These are phyloP conservation scores for Erebia palarica DNA, from an alignment of 2,888 invertebrate species.

Conservation along the genomic window DNA sequence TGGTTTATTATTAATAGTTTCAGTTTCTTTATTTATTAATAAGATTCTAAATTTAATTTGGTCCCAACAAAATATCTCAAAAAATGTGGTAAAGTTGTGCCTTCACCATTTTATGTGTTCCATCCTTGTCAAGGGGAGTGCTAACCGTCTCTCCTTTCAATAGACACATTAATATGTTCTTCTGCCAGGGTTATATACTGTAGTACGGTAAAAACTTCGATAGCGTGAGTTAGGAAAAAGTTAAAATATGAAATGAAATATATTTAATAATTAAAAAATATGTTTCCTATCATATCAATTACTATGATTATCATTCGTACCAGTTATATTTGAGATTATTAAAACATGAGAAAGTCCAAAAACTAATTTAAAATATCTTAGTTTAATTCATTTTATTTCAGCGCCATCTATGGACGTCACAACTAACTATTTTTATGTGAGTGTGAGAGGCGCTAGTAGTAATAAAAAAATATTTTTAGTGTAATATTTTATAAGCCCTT, in stretches of 20 bases:
- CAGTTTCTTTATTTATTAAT: too few species aligned
- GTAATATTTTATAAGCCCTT: background rate
- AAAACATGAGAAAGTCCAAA: background rate
- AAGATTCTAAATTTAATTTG: too few species aligned
- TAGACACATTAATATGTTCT: slow-evolving; percentile 37
- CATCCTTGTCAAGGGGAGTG: slow-evolving; percentile 49
- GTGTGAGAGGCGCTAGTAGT: background rate
- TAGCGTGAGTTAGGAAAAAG: slow-evolving; percentile 31
- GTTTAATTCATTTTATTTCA: background rate
- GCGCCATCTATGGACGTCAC: slow-evolving; percentile 21
- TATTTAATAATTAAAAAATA: background rate
- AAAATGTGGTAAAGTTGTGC: slow-evolving; percentile 48
- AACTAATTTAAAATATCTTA: background rate
- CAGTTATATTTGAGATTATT: background rate
- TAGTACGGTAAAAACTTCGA: slow-evolving; percentile 31
- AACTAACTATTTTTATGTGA: background rate
- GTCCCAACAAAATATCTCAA: slow-evolving; percentile 3
- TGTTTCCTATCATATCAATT: background rate
- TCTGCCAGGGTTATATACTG: slow-evolving; percentile 38
- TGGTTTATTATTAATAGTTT: too few species aligned
- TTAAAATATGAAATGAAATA: background rate
- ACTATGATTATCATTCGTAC: background rate
- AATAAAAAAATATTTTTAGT: background rate
- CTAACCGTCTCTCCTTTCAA: slow-evolving; percentile 50
- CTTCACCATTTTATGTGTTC: slow-evolving; percentile 48